Evolutionary conservation across 2,797 vertebrate genomes (phyloP), one percentile per base, ranked within the genome.

Genomic region (Synaphobranchus kaupii): DNA sequence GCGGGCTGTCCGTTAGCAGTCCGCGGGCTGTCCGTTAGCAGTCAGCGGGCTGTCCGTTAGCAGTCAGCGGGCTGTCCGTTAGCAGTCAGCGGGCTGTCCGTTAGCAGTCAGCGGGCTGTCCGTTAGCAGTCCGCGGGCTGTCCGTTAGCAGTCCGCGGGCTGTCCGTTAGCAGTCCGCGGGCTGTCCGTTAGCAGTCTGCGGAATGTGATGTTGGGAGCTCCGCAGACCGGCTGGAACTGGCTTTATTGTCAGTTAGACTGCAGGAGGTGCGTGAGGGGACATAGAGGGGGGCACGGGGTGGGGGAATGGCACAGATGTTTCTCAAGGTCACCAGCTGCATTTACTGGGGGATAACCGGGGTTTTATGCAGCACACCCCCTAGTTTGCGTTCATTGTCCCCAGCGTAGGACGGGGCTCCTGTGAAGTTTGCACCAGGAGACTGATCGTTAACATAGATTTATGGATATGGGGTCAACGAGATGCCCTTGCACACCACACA

Each of bases 271-370:
- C 10, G 2, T 31, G 13, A 31, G 10, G 7, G 47, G 34, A 28
- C 5, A 54, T 76, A 50, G 31, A 34, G 5, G 12, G 44, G 76
- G 6, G 0, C 20, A 20, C 20, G 3, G 58, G 13, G 58, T 31
- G 52, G 50, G 68, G 73, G 87, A 73, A 56, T 15, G 22, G 78
- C 50, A 73, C 25, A 31, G 85, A 80, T 82, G 76, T 58, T 68
- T n/a, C 60, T 80, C 50, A 85, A 28, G 83, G 71, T 85, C 58
- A 87, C 60, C 8, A n/a, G 25, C n/a, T 63, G 22, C 52, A 86
- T 3, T n/a, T 87, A 12, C 63, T 56, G 22, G 48, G 58, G 47
- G 22, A 31, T 22, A 9, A 34, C 52, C 82, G n/a, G 13, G 15
- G 52, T 31, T 83, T 50, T 50, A 50, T 50, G 50, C 54, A 39